Conservation (phyloP, 2,888 invertebrate species). For the Caenorhabditis japonica region DNA sequence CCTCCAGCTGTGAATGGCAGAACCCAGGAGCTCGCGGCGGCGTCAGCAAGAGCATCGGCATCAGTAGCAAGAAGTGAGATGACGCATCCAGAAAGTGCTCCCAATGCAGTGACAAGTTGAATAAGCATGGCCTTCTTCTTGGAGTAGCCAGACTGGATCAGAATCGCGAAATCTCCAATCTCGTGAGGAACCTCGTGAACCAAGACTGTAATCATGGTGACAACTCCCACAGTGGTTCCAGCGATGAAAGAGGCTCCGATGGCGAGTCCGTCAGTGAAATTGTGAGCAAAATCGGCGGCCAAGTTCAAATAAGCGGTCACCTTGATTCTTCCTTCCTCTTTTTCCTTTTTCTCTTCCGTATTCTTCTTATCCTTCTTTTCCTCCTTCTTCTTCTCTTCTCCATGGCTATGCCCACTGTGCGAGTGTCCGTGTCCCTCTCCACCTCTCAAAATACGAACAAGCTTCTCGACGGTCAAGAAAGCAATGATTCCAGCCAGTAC, state of each 20-base stretch:
- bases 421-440: constrained; percentile 82
- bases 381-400: constrained; percentile 34
- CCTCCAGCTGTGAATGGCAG: constrained; percentile 86
- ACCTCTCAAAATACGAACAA: constrained; percentile 87
- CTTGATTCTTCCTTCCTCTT: constrained; percentile 50
- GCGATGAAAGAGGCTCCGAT: constrained; percentile 88
- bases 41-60: constrained; percentile 73
- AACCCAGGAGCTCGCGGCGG: constrained; percentile 85
- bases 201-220: constrained; percentile 95
- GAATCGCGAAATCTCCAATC: constrained; percentile 98
- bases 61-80: constrained; percentile 73
- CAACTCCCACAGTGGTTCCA: constrained; percentile 76
- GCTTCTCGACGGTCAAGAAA: constrained; percentile 85
- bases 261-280: constrained; percentile 98
- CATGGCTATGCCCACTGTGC: constrained; percentile 36
- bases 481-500: constrained; percentile 84
- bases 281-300: constrained; percentile 97
- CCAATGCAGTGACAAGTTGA: constrained; percentile 93
- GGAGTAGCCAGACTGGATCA: constrained; percentile 95
- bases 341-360: constrained; percentile 35
- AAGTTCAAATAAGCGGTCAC: constrained; percentile 92
- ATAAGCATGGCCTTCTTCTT: constrained; percentile 93
- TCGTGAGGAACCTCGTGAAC: constrained; percentile 99
- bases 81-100: constrained; percentile 87
- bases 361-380: constrained; percentile 39